Conservation (phyloP, 64 coral and sea anemone genomes). For the Montipora cactus region DNA sequence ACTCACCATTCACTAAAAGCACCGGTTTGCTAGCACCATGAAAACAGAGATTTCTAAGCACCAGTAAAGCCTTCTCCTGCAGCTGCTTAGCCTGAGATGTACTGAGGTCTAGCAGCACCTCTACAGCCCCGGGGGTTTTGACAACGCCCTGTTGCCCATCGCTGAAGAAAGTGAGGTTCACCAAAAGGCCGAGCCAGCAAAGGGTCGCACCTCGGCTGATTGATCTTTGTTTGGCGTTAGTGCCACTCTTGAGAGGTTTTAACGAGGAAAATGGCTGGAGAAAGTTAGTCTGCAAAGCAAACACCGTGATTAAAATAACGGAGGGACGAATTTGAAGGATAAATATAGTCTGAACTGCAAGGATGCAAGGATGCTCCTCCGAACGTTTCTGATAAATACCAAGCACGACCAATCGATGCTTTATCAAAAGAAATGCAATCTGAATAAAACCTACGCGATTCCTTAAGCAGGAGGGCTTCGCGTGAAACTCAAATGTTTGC, state of each 20-base stretch:
- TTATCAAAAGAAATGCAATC: too few species aligned
- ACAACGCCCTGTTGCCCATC: constrained; percentile 94
- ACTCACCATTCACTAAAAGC: constrained; percentile 88
- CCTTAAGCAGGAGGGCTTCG: too few species aligned
- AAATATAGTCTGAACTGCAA: background rate
- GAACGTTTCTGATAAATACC: too few species aligned
- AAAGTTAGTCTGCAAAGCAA: constrained; percentile 91
- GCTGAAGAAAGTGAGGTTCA: constrained; percentile 87
- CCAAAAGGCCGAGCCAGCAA: constrained; percentile 84
- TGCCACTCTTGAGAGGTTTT: constrained; percentile 73
- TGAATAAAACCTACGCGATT: too few species aligned
- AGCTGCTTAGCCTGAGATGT: constrained; percentile 46
- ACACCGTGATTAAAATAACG: background rate
- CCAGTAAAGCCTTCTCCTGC: constrained; percentile 76
- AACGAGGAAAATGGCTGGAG: constrained; percentile 78
- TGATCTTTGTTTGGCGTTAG: constrained; percentile 55
- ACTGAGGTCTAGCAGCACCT: constrained; percentile 73
- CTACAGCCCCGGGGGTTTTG: constrained; percentile 69
- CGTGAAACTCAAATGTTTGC: too few species aligned
- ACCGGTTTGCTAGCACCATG: constrained; percentile 87
- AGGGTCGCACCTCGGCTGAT: constrained; percentile 43
- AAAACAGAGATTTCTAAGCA: constrained; percentile 96
- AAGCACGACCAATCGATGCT: too few species aligned
- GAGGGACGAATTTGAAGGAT: background rate
- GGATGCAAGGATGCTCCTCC: too few species aligned